Evolutionary conservation across 2,113 vertebrate genomes (phyloP), one percentile per base, ranked within the genome.

Genomic region (Hiodon alosoides): DNA sequence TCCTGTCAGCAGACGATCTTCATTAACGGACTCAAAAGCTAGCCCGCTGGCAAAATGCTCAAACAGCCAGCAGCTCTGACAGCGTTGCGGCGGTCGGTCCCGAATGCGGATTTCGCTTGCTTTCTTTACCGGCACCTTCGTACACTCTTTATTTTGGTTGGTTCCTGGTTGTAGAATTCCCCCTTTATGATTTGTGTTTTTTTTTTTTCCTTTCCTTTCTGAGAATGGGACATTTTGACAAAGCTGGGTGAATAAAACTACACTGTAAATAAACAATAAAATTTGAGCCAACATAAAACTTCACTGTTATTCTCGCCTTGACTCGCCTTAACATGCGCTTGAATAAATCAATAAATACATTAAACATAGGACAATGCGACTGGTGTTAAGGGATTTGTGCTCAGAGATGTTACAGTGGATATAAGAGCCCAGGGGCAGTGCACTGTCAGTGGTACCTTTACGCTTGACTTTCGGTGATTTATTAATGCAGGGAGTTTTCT

Each of bases 1-100:
- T 76, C 47, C 80, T 85, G 83, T 88, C 86, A 83, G 81, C 59
- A 66, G 78, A 86, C 87, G 77, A 77, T 90, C 86, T 89, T 90
- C 86, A 89, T 90, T 87, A 89, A 51, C 72, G 68, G 66, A 79
- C 82, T 87, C 81, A 85, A 85, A 86, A 81, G 71, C 71, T 71
- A 17, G 74, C 81, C 86, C 81, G 80, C 75, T 68, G 83, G 85
- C 86, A 70, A 65, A 76, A 31, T 31, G 77, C 79, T 80, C 81
- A 85, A 84, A 85, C 83, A 85, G 82, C 84, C 87, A 77, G 75
- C 75, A 87, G 84, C 82, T 55, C 74, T 16, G 74, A 75, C 59
- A 4, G 67, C 75, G 51, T 75, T 60, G 59, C 73, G 71, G 73
- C 73, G 52, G 17, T 69, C 74, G 60, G 67, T 58, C 51, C 64